These are phyloP conservation scores for Rhinolophus sinicus DNA, from an alignment of 2,113 vertebrate genomes.

Conservation along the genomic window DNA sequence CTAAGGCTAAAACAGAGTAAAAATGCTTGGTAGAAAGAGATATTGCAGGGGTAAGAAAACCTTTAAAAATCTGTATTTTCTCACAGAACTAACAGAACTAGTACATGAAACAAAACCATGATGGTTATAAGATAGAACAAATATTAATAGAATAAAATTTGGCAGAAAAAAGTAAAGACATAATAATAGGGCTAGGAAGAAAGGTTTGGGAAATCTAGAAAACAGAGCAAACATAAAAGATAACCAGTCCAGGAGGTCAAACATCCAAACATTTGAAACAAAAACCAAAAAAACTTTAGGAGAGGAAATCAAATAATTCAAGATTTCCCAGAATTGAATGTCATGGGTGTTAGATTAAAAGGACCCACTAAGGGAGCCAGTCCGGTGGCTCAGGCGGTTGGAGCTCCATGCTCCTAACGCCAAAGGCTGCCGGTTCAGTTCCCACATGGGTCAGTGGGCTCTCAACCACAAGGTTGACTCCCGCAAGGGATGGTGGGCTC, in stretches of 20 bases:
- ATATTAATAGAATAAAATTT: neutral
- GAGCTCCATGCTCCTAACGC: too few relatives aligned
- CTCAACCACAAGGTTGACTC: too few relatives aligned
- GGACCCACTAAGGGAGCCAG: neutral
- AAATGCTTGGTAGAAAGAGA: neutral
- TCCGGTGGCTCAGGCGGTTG: too few relatives aligned
- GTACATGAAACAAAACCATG: neutral
- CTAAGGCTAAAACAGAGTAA: neutral
- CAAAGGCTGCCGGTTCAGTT: too few relatives aligned
- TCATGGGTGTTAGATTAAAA: neutral
- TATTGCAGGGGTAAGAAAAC: neutral
- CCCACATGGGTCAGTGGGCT: too few relatives aligned
- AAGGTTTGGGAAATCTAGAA: neutral
- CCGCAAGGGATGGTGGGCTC: too few relatives aligned
- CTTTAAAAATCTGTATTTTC: neutral
- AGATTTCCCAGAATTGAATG: neutral
- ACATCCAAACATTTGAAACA: neutral
- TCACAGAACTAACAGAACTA: neutral
- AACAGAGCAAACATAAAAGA: constrained; percentile 4
- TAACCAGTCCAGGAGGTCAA: neutral
- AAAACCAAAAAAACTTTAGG: neutral
- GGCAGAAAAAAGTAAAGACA: neutral
- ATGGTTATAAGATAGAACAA: neutral
- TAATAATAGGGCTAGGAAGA: neutral
- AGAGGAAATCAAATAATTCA: neutral